phyloP scores from a whole-genome alignment of 2,888 invertebrate genomes.

The Tuta absoluta region DNA sequence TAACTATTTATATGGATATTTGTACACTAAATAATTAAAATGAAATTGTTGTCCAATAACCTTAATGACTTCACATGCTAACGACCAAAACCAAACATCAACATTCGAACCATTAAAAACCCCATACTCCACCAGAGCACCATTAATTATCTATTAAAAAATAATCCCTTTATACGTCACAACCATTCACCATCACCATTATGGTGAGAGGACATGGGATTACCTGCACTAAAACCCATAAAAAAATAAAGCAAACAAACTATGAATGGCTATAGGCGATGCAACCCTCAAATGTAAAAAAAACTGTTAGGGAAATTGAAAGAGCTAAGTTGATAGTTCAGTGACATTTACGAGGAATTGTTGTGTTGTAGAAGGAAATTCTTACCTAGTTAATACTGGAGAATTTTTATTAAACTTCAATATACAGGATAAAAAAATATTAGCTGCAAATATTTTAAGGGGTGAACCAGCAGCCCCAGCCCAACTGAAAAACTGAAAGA shows the following conservation, averaged over 20 bases:
- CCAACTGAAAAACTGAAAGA: too few species aligned
- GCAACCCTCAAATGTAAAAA: conserved; percentile 51
- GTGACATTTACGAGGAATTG: neutral
- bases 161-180: conserved; percentile 78
- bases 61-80: conserved; percentile 27
- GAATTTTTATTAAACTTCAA: too few species aligned
- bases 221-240: conserved; percentile 75
- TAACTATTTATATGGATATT: too few species aligned
- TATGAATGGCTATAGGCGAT: conserved; percentile 42
- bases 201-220: conserved; percentile 71
- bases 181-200: conserved; percentile 56
- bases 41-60: too few species aligned
- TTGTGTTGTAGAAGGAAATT: too few species aligned
- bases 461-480: too few species aligned
- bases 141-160: conserved; percentile 79
- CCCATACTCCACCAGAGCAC: conserved; percentile 47
- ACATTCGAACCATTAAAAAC: conserved; percentile 28
- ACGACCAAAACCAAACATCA: conserved; percentile 42
- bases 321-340: neutral
- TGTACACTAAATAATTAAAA: too few species aligned
- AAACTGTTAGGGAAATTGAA: neutral
- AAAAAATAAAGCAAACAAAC: conserved; percentile 73
- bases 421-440: too few species aligned
- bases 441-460: too few species aligned
- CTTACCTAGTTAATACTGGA: too few species aligned